A percentile compares a stretch with the other conserved stretches of the same genome.
Evolutionary conservation across 2,888 invertebrate species (phyloP).

Genomic region (Dicyrtomina minuta): DNA sequence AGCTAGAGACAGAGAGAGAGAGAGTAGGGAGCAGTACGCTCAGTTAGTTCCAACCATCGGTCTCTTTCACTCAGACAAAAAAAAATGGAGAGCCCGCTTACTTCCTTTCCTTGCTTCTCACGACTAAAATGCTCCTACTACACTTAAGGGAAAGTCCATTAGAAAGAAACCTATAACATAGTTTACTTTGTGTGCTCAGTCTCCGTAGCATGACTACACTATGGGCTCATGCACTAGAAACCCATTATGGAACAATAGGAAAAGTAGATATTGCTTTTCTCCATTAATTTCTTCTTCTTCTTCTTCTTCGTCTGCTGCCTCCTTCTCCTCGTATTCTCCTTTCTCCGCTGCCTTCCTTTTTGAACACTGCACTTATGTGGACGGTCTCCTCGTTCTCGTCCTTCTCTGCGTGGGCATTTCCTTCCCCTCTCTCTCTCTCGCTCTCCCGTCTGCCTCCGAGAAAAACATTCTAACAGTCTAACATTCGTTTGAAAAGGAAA

Average conservation of each 20-base stretch:
- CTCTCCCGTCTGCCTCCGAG: not conserved
- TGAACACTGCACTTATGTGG: no score
- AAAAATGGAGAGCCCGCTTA: conserved; percentile 33
- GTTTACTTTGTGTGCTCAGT: conserved; percentile 48
- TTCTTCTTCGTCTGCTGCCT: conserved; percentile 2
- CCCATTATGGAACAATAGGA: conserved; percentile 52
- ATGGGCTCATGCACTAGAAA: conserved; percentile 48
- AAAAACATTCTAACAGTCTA: conserved; percentile 4
- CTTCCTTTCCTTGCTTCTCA: not conserved
- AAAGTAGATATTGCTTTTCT: conserved; percentile 52
- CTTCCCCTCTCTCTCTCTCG: not conserved
- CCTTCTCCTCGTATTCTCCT: conserved; percentile 5
- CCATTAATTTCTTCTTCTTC: conserved; percentile 49
- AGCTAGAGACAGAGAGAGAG: not conserved
- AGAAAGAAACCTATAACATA: conserved; percentile 52
- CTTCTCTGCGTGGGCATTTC: not conserved
- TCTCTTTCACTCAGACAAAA: not conserved
- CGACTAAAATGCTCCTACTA: conserved; percentile 32
- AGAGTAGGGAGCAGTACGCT: conserved; percentile 7
- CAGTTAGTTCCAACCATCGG: conserved; percentile 7
- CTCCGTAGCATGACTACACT: conserved; percentile 31
- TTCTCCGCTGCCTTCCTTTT: not conserved
- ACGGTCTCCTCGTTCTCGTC: not conserved
- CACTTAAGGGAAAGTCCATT: conserved; percentile 53
- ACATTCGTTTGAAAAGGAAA: conserved; percentile 25